Evolutionary conservation across 2,888 invertebrate genomes (phyloP).

Genomic region (Sympetrum striolatum): DNA sequence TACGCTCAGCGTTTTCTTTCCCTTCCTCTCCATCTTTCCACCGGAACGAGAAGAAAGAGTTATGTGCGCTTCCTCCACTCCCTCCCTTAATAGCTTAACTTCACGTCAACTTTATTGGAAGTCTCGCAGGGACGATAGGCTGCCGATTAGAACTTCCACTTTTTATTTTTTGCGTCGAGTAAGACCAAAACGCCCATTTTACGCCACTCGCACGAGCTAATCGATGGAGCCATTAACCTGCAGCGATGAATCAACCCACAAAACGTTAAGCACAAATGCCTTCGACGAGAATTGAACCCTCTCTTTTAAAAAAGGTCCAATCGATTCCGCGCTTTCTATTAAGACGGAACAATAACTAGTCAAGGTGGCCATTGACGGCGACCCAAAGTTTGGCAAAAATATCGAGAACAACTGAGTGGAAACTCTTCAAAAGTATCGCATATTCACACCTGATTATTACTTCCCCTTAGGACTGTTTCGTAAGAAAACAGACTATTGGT

Average conservation of each 20-base stretch:
- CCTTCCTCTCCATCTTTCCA: background rate
- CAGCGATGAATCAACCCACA: background rate
- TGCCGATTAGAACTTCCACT: background rate
- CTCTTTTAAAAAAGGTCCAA: background rate
- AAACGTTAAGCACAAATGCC: conserved; percentile 2
- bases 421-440: too few relatives aligned
- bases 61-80: background rate
- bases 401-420: too few relatives aligned
- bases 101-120: background rate
- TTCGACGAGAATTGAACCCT: background rate
- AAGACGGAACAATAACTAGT: too few relatives aligned
- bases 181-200: background rate
- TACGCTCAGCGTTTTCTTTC: background rate
- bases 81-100: conserved; percentile 8
- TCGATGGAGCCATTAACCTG: conserved; percentile 1
- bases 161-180: background rate
- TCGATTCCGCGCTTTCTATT: background rate
- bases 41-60: background rate
- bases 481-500: too few relatives aligned
- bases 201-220: background rate
- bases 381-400: too few relatives aligned
- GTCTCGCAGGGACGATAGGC: background rate
- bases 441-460: too few relatives aligned
- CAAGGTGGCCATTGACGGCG: too few relatives aligned
- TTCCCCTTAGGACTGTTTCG: too few relatives aligned